These are phyloP conservation scores for Tenthredo notha DNA, from an alignment of 2,888 invertebrate genomes.

Conservation along the genomic window DNA sequence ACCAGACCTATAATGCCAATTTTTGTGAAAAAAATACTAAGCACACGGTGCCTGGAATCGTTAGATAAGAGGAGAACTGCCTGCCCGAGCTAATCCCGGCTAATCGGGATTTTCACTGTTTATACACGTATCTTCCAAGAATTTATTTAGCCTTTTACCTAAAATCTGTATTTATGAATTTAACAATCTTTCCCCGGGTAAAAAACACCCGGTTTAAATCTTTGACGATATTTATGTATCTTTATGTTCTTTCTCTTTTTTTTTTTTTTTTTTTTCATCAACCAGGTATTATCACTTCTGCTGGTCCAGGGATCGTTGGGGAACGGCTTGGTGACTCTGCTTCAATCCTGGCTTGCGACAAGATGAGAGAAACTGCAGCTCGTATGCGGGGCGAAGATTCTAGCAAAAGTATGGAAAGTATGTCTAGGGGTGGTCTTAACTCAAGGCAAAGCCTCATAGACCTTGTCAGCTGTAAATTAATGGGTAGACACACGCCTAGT, in stretches of 20 bases:
- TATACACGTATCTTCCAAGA: not conserved
- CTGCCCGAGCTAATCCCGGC: slow-evolving; percentile 3
- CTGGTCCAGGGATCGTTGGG: slow-evolving; percentile 63
- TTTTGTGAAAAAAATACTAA: not conserved
- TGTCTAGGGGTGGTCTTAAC: slow-evolving; percentile 70
- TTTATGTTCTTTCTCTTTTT: not conserved
- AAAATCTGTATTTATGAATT: not conserved
- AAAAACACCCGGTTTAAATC: not conserved
- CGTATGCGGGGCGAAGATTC: slow-evolving; percentile 70
- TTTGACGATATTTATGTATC: not conserved
- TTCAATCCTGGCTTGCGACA: slow-evolving; percentile 68
- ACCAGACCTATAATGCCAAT: not conserved
- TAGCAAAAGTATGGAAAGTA: slow-evolving; percentile 74
- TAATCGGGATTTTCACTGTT: slow-evolving; percentile 23
- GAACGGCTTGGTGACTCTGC: slow-evolving; percentile 71
- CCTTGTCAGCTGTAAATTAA: slow-evolving; percentile 75
- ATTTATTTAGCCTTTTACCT: not conserved
- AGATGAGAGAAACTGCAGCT: slow-evolving; percentile 64
- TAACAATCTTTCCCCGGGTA: not conserved
- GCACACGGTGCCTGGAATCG: slow-evolving; percentile 15
- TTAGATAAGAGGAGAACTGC: slow-evolving; percentile 13
- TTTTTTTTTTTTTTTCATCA: not conserved
- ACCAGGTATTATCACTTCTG: slow-evolving; percentile 65
- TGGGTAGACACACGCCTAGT: slow-evolving; percentile 74
- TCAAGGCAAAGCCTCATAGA: slow-evolving; percentile 76